Conservation (phyloP, 2,797 vertebrate genomes). For the Crax fasciolata region DNA sequence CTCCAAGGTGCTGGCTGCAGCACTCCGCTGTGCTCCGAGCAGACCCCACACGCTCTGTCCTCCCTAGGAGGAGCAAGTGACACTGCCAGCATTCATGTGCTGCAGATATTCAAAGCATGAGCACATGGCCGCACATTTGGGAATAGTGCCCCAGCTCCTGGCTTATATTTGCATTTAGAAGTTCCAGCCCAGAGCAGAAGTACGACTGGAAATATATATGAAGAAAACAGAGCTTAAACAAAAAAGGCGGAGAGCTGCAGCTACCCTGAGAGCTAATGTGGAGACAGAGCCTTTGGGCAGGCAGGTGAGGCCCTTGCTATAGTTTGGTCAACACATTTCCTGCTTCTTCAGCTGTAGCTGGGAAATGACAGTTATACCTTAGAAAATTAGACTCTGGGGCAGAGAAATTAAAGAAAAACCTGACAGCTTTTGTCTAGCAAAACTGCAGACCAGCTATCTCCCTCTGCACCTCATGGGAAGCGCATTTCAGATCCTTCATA, state of each 20-base stretch:
- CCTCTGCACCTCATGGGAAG: neutral
- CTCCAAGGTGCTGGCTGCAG: neutral
- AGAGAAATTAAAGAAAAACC: neutral
- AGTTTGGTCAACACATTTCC: neutral
- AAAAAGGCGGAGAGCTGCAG: neutral
- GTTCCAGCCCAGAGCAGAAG: neutral
- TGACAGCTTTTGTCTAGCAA: neutral
- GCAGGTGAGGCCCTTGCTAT: neutral
- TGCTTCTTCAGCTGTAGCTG: neutral
- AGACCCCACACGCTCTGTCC: neutral
- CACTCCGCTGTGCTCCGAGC: neutral
- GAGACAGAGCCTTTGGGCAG: neutral
- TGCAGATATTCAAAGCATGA: neutral
- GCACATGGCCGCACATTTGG: neutral
- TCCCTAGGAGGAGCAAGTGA: neutral
- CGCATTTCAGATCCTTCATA: neutral
- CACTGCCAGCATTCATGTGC: rapidly evolving
- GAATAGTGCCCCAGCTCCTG: neutral
- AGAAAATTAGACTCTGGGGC: neutral
- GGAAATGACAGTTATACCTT: neutral
- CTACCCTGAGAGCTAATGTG: neutral
- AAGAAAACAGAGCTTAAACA: neutral
- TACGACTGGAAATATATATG: neutral
- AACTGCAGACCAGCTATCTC: neutral
- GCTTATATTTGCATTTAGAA: neutral